phyloP scores from a whole-genome alignment of 2,113 vertebrate genomes.

The Tauraco erythrolophus region DNA sequence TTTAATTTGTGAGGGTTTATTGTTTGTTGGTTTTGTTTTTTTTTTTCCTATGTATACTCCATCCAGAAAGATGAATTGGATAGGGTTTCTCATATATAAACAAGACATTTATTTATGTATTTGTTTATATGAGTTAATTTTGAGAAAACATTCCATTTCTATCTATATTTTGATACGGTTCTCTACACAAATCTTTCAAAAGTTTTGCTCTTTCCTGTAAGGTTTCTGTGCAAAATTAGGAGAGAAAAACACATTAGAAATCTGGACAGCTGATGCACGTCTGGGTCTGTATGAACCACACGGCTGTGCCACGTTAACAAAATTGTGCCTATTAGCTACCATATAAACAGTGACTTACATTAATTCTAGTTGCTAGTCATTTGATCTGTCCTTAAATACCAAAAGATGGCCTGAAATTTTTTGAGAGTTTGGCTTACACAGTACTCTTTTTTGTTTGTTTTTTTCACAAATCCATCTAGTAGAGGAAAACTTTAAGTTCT shows the following conservation, averaged over 20 bases:
- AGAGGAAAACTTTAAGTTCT: background rate
- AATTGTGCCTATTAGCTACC: background rate
- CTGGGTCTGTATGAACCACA: background rate
- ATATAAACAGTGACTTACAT: background rate
- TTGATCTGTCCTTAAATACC: background rate
- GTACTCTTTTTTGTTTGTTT: background rate
- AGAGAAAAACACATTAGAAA: background rate
- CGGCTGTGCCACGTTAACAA: background rate
- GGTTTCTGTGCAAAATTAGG: background rate
- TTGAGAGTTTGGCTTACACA: background rate
- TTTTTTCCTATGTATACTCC: background rate
- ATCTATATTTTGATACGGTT: background rate
- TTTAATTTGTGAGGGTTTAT: background rate
- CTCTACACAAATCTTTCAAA: background rate
- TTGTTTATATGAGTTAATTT: background rate
- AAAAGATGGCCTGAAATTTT: background rate
- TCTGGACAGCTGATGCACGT: background rate
- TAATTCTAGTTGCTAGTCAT: background rate
- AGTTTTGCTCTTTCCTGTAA: background rate
- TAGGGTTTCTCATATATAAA: background rate
- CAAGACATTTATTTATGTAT: background rate
- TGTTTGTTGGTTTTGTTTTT: too few species aligned
- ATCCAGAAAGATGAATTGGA: background rate
- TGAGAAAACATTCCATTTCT: background rate
- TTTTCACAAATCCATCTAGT: background rate